Percentiles rank a stretch among this genome's conserved stretches.
These are phyloP conservation scores for Rana temporaria DNA, from an alignment of 2,113 vertebrate genomes.

Conservation along the genomic window DNA sequence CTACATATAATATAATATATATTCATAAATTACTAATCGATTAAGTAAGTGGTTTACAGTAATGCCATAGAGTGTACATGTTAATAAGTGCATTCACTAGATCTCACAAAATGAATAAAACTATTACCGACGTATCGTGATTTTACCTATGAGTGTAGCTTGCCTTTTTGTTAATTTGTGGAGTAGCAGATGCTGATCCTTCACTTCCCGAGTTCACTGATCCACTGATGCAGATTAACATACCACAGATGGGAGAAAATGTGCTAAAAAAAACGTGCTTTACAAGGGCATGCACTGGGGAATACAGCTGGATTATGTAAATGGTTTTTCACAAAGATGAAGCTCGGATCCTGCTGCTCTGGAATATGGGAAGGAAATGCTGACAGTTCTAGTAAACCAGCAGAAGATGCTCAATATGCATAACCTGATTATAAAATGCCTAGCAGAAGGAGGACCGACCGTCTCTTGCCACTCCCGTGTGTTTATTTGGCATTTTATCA, in stretches of 20 bases:
- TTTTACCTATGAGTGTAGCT: constrained; percentile 53
- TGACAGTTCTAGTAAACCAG: constrained; percentile 8
- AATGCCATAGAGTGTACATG: no score
- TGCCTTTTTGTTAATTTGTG: constrained; percentile 60
- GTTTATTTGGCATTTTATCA: constrained; percentile 43
- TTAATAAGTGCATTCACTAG: no score
- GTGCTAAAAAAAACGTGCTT: constrained; percentile 60
- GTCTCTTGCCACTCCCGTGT: neutral
- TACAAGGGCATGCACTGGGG: constrained; percentile 55
- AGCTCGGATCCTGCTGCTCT: constrained; percentile 6
- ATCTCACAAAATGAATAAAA: neutral
- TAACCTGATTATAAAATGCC: constrained; percentile 9
- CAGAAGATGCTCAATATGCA: constrained; percentile 47
- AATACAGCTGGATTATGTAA: constrained; percentile 57
- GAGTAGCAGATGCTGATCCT: constrained; percentile 1
- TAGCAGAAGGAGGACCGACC: neutral
- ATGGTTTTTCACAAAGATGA: constrained; percentile 57
- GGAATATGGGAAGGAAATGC: constrained; percentile 2
- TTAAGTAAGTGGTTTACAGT: no score
- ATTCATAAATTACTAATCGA: no score
- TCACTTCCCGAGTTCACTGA: constrained; percentile 50
- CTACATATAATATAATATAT: no score
- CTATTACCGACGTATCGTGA: constrained; percentile 33
- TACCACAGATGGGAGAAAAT: constrained; percentile 60
- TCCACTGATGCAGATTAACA: constrained; percentile 54